Evolutionary conservation across 2,113 vertebrate species (phyloP).

Genomic region (Phaetusa simplex): DNA sequence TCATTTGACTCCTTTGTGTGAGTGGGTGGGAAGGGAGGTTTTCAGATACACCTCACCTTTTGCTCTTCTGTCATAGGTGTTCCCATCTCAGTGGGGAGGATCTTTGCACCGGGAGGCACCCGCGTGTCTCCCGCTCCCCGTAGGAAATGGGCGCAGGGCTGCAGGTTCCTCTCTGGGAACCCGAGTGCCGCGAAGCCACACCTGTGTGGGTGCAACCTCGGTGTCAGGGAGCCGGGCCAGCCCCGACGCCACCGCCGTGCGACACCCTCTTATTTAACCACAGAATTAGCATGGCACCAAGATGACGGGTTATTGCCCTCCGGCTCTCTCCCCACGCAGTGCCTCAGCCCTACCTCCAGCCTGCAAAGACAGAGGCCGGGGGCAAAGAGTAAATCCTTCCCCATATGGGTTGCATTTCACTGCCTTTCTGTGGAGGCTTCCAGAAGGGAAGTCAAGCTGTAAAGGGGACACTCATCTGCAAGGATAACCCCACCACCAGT

Average conservation of each 20-base stretch:
- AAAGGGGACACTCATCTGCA: background rate
- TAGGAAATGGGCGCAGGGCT: background rate
- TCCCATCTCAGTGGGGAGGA: accelerated
- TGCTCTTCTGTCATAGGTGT: background rate
- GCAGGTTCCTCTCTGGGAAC: background rate
- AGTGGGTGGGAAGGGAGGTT: background rate
- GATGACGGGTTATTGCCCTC: background rate
- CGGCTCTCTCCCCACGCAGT: accelerated
- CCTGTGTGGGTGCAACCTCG: background rate
- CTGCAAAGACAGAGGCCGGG: background rate
- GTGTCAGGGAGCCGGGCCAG: constrained; percentile 1
- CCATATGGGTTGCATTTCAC: accelerated
- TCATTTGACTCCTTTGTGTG: background rate
- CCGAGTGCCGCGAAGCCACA: accelerated
- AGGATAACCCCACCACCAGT: background rate
- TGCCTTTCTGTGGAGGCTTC: background rate
- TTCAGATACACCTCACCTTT: background rate
- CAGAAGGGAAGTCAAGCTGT: background rate
- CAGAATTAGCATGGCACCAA: constrained; percentile 19
- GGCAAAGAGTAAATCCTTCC: background rate
- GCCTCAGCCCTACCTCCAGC: background rate
- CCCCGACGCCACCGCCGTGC: background rate
- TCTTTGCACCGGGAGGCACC: background rate
- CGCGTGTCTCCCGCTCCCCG: accelerated
- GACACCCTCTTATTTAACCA: background rate